These are phyloP conservation scores for Dendroctonus ponderosae DNA, from an alignment of 1,140 invertebrate genomes.

Conservation along the genomic window DNA sequence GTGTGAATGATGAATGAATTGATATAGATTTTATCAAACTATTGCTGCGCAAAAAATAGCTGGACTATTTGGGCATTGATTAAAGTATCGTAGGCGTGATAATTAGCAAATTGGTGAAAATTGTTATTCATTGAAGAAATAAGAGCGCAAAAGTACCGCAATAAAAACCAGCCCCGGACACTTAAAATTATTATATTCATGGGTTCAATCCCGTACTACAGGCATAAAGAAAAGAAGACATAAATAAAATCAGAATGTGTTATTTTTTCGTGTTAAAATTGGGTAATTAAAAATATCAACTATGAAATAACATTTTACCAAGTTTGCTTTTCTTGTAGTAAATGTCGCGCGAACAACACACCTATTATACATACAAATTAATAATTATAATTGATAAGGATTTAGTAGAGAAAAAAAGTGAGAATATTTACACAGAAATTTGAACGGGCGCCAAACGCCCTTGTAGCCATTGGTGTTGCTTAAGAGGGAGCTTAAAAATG, in stretches of 20 bases:
- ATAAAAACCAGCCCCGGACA: no score
- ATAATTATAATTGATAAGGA: slow-evolving; percentile 19
- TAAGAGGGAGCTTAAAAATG: no score
- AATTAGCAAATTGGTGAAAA: no score
- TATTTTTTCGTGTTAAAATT: slow-evolving; percentile 23
- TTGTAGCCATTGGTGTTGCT: no score
- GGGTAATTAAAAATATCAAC: slow-evolving; percentile 29
- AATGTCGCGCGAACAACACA: slow-evolving; percentile 28
- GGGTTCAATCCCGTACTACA: slow-evolving; percentile 6
- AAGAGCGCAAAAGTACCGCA: no score
- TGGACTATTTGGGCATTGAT: no score
- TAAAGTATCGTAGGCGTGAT: no score
- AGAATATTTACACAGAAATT: slow-evolving; percentile 31
- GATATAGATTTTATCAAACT: no score
- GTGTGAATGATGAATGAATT: no score
- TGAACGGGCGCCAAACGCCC: not conserved
- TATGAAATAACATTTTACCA: slow-evolving; percentile 28
- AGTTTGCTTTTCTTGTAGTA: slow-evolving; percentile 20
- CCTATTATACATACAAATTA: slow-evolving; percentile 32
- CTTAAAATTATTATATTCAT: no score
- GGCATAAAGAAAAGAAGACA: slow-evolving; percentile 22
- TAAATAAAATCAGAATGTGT: slow-evolving; percentile 25
- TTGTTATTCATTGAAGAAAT: no score
- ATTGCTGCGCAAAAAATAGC: no score
- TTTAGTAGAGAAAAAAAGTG: slow-evolving; percentile 30